Conservation (phyloP, 2,888 invertebrate species). For the Lamellibrachia satsuma region DNA sequence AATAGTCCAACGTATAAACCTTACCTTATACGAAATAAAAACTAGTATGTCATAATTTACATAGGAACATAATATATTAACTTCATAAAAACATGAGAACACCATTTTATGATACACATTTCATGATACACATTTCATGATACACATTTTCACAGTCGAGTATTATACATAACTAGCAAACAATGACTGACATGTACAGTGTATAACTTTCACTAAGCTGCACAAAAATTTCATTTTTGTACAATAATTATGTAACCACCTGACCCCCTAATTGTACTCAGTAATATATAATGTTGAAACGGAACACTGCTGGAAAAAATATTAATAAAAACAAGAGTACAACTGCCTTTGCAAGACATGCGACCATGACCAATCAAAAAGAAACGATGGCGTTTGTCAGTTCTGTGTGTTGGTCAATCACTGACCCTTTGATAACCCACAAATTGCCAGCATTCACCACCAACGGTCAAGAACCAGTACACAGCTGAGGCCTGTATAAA, state of each 20-base stretch:
- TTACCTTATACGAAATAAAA: neutral
- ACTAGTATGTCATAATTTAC: neutral
- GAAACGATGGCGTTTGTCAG: neutral
- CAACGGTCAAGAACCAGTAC: neutral
- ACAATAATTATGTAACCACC: neutral
- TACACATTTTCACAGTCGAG: neutral
- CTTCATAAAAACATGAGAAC: neutral
- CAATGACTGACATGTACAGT: neutral
- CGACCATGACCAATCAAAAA: neutral
- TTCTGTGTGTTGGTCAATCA: neutral
- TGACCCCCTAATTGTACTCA: neutral
- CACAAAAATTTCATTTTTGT: neutral
- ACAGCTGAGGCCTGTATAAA: neutral
- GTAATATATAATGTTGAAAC: neutral
- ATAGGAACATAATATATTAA: neutral
- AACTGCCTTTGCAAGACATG: neutral
- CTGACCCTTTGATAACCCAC: neutral
- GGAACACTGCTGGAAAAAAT: neutral
- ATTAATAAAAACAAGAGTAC: neutral
- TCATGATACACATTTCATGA: neutral
- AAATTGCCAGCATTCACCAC: neutral
- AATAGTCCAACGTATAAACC: neutral
- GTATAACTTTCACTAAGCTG: neutral
- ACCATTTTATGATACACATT: neutral
- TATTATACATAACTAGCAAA: neutral